Evolutionary conservation across 2,113 vertebrate species (phyloP).

Genomic region (Alexandromys fortis): DNA sequence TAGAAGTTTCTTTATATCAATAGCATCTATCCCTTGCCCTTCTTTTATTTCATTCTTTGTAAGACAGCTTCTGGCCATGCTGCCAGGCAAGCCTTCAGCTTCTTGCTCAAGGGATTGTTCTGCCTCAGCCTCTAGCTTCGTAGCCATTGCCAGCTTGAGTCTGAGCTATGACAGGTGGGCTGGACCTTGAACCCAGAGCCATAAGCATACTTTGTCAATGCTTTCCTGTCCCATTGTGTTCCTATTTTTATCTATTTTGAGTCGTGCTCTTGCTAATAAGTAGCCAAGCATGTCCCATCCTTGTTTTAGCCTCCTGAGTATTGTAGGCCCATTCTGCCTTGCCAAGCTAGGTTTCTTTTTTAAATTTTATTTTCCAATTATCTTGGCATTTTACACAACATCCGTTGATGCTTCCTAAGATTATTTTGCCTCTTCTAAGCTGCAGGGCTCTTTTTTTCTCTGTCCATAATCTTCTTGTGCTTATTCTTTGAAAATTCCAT

Average conservation of each 20-base stretch:
- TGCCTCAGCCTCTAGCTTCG: neutral
- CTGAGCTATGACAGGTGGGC: accelerated
- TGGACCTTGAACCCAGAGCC: neutral
- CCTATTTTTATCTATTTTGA: neutral
- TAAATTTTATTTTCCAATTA: slow-evolving; percentile 43
- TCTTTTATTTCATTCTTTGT: neutral
- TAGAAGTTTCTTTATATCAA: neutral
- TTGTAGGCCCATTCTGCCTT: neutral
- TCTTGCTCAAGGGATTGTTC: neutral
- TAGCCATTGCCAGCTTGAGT: neutral
- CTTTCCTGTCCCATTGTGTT: neutral
- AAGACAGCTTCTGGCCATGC: neutral
- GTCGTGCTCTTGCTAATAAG: neutral
- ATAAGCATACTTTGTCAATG: neutral
- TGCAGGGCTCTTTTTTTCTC: neutral
- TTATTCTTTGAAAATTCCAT: neutral
- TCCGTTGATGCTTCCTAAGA: neutral
- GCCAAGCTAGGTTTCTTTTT: neutral
- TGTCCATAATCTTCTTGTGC: neutral
- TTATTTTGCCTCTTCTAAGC: neutral
- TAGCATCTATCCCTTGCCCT: neutral
- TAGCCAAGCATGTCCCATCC: neutral
- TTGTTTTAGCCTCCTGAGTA: neutral
- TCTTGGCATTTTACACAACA: neutral
- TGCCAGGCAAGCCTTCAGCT: neutral